Base-by-base conservation (phyloP, 2,113 vertebrate species). In the Clarias batrachus region DNA sequence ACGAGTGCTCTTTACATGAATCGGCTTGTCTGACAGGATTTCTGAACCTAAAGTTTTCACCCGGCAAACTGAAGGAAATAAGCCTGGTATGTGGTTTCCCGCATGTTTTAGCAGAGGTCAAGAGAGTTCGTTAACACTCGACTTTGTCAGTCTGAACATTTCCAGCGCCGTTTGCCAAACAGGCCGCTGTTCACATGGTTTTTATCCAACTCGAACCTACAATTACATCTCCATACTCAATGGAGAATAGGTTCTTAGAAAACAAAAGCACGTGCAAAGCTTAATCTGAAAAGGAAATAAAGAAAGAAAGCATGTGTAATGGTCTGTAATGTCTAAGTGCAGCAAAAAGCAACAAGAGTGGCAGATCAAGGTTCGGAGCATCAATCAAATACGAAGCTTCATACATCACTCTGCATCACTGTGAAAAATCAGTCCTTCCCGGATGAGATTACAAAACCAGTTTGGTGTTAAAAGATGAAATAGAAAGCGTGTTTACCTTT, bases 201-300 rank as follows among this genome's bases (percentile, higher is more conserved):
- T 68, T 78, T 65, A 83, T 83, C 73, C 11, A 41, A 48, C 70
- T 48, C 17, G 21, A 56, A 73, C 16, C 6, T 1, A 21, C 73
- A 84, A 84, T 87, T 59, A 87, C 13, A 41, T 78, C 59, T 56
- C 80, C 37, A 0, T 56, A 71, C 84, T 78, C 81, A 81, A 81
- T 23, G n/a, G 48, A 84, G 14, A 74, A 84, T 37, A 62, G 17
- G 57, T n/a, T 48, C 52, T 68, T 48, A 60, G 52, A 60, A 41
- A 19, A 84, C 60, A 48, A 54, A 60, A 41, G 21, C 17, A 3
- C 3, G 27, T 23, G n/a, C 6, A 33, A 48, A 48, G 48, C 48
- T 8, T 48, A 7, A 48, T 7, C 48, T 7, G 48, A 7, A 48
- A 48, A 48, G 7, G 6, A 48, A 48, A 48, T 8, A 48, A 48